These are phyloP conservation scores for Zaprionus tsacasi DNA, from an alignment of 1,140 invertebrate genomes.

Conservation along the genomic window DNA sequence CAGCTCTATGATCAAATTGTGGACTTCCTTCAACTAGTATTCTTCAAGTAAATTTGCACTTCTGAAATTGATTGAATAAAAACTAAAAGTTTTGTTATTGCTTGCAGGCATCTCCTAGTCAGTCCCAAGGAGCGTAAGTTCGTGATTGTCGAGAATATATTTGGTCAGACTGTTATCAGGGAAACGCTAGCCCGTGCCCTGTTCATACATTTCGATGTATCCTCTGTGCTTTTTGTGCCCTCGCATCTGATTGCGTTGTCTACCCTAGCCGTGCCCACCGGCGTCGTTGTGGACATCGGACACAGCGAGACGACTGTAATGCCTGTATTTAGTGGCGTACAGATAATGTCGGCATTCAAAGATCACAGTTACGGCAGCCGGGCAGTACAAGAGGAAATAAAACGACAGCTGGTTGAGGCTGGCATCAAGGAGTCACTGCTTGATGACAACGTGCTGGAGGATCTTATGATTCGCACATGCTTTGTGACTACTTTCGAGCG, in stretches of 20 bases:
- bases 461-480: conserved; percentile 91
- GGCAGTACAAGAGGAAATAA: conserved; percentile 87
- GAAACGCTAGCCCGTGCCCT: conserved; percentile 95
- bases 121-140: conserved; percentile 97
- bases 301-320: conserved; percentile 92
- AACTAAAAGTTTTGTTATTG: not conserved
- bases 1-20: conserved; percentile 94
- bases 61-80: not conserved
- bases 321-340: conserved; percentile 94
- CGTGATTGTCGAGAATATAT: conserved; percentile 95
- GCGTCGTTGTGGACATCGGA: conserved; percentile 94
- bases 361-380: conserved; percentile 89
- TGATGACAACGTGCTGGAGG: conserved; percentile 87
- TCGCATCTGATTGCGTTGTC: conserved; percentile 92
- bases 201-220: conserved; percentile 95
- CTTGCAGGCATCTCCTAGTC: conserved; percentile 91
- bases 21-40: conserved; percentile 94
- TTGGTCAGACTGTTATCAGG: conserved; percentile 92
- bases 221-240: conserved; percentile 90
- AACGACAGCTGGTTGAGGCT: conserved; percentile 78
- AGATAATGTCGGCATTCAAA: conserved; percentile 92
- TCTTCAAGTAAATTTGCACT: conserved; percentile 88
- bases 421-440: conserved; percentile 85
- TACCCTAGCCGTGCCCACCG: conserved; percentile 91
- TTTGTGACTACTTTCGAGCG: conserved; percentile 92